phyloP scores from a whole-genome alignment of 1,140 invertebrate species.

The Aphis craccivora region DNA sequence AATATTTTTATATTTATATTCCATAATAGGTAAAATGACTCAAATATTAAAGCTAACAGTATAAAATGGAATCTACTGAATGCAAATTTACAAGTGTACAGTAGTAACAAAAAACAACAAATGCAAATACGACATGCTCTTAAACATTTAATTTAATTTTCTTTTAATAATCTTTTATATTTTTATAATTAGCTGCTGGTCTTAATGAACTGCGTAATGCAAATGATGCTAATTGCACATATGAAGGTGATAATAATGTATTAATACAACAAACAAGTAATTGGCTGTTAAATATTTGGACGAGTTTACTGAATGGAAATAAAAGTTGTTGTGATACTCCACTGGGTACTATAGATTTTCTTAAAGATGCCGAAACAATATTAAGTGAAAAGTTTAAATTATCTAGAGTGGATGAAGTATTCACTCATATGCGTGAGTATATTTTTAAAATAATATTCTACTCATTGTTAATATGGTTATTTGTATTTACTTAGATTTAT shows the following conservation, averaged over 20 bases:
- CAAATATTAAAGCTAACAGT: too few relatives aligned
- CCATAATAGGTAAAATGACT: too few relatives aligned
- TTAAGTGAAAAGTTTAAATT: slow-evolving; percentile 66
- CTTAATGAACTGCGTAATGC: slow-evolving; percentile 85
- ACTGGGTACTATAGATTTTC: slow-evolving; percentile 71
- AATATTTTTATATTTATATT: too few relatives aligned
- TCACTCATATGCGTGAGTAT: slow-evolving; percentile 58
- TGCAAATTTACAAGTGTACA: too few relatives aligned
- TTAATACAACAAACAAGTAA: slow-evolving; percentile 94
- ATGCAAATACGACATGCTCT: neutral
- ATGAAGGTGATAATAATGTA: slow-evolving; percentile 97
- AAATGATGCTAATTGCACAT: slow-evolving; percentile 92
- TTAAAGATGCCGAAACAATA: slow-evolving; percentile 68
- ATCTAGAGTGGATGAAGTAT: slow-evolving; percentile 64
- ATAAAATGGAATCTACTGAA: too few relatives aligned
- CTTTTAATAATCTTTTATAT: slow-evolving; percentile 58
- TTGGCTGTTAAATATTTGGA: slow-evolving; percentile 69
- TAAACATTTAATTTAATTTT: slow-evolving; percentile 58
- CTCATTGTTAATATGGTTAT: slow-evolving; percentile 29
- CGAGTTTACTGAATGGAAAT: slow-evolving; percentile 55
- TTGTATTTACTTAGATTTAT: slow-evolving; percentile 69
- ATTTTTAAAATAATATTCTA: slow-evolving; percentile 36
- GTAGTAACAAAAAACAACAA: neutral
- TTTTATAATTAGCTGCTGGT: slow-evolving; percentile 70
- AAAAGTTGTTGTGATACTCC: slow-evolving; percentile 71